These are phyloP conservation scores for Stomatorhinus ivindoensis DNA, from an alignment of 2,113 vertebrate genomes.

Conservation along the genomic window DNA sequence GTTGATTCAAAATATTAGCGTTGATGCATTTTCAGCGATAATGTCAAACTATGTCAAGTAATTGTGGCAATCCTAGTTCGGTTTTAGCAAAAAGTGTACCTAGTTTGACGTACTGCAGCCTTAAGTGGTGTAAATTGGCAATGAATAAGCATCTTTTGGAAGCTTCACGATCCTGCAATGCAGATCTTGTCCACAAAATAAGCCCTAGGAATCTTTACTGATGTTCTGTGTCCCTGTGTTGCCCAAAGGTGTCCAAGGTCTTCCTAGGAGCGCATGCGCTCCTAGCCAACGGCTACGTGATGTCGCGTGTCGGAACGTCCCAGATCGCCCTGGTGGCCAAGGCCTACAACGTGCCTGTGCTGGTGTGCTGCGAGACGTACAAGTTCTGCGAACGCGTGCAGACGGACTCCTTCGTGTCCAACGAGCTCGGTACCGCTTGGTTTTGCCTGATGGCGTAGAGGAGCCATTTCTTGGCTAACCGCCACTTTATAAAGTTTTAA, in stretches of 20 bases:
- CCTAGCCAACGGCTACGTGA: slow-evolving; percentile 91
- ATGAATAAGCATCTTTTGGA: not conserved
- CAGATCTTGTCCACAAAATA: not conserved
- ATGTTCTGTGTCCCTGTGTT: not conserved
- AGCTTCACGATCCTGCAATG: not conserved
- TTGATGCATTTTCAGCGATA: not conserved
- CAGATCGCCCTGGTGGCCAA: slow-evolving; percentile 90
- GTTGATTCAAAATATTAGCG: not conserved
- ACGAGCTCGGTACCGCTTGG: slow-evolving; percentile 76
- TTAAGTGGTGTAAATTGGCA: not conserved
- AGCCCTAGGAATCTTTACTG: not conserved
- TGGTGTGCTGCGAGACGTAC: slow-evolving; percentile 98
- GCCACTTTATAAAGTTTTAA: not conserved
- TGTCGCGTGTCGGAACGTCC: slow-evolving; percentile 92
- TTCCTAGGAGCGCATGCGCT: slow-evolving; percentile 90
- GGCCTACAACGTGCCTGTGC: slow-evolving; percentile 88
- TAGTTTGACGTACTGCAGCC: not conserved
- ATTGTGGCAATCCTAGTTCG: not conserved
- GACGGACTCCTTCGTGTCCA: slow-evolving; percentile 97
- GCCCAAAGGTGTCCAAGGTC: slow-evolving; percentile 84
- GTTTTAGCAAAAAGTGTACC: not conserved
- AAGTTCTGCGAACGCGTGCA: slow-evolving; percentile 98
- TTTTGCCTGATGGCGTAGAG: not conserved
- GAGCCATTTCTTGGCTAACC: not conserved
- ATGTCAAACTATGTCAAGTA: not conserved